Percentiles rank a stretch among this genome's conserved stretches.
phyloP scores from a whole-genome alignment of 2,113 vertebrate genomes.

The Natator depressus region DNA sequence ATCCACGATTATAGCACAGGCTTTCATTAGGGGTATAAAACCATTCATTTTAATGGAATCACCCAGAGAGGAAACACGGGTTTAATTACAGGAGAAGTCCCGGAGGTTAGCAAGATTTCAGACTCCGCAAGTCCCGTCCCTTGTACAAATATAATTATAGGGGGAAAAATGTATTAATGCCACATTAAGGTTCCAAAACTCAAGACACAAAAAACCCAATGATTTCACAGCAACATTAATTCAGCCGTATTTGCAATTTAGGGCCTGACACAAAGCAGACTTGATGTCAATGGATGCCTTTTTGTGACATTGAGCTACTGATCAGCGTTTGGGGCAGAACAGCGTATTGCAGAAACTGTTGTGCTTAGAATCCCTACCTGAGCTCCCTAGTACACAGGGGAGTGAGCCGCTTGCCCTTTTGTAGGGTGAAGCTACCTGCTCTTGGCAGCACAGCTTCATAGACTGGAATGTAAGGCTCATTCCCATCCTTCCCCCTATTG shows the following conservation, averaged over 20 bases:
- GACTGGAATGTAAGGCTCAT: not conserved
- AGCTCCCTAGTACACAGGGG: not conserved
- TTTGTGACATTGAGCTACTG: not conserved
- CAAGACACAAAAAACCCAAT: not conserved
- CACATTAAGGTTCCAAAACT: not conserved
- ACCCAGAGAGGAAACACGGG: constrained; percentile 27
- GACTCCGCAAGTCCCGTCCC: not conserved
- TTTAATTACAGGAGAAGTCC: constrained; percentile 38
- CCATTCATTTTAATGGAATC: constrained; percentile 20
- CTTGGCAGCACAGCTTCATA: not conserved
- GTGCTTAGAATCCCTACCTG: not conserved
- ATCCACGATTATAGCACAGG: rapidly evolving
- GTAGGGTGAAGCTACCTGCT: not conserved
- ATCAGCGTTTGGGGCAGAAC: not conserved
- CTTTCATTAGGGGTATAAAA: not conserved
- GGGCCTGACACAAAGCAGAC: not conserved
- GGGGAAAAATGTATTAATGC: not conserved
- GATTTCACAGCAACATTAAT: not conserved
- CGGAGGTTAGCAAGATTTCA: constrained; percentile 31
- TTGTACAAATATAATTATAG: not conserved
- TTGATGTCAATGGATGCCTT: not conserved
- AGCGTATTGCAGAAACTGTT: not conserved
- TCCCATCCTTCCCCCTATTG: not conserved
- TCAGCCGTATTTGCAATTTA: not conserved
- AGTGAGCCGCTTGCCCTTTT: not conserved